Evolutionary conservation across 2,888 invertebrate species (phyloP).

Genomic region (Sphecodes monilicornis): DNA sequence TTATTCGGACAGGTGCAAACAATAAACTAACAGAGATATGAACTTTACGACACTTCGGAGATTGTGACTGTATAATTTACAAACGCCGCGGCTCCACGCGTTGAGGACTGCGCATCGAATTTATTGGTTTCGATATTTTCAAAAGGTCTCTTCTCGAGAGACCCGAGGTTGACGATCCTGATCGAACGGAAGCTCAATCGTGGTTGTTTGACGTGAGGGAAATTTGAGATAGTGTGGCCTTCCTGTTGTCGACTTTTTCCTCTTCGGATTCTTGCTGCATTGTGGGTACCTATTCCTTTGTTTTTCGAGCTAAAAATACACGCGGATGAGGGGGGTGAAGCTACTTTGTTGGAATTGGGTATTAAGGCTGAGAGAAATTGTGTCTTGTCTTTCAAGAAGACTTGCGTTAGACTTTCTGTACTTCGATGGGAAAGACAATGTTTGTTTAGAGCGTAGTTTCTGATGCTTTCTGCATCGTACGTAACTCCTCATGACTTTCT

Average conservation of each 20-base stretch:
- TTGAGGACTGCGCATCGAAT: neutral
- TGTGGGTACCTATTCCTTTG: neutral
- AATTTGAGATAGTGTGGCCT: constrained; percentile 80
- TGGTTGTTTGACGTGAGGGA: constrained; percentile 63
- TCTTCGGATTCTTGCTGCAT: neutral
- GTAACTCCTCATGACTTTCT: no score
- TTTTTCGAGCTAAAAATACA: neutral
- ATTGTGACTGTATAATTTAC: constrained; percentile 18
- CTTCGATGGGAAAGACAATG: no score
- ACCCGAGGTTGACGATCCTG: constrained; percentile 3
- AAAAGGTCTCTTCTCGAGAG: neutral
- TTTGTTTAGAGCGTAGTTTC: no score
- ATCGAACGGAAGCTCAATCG: constrained; percentile 56
- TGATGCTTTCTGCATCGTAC: no score
- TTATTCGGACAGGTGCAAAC: constrained; percentile 32
- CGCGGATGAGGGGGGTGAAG: neutral
- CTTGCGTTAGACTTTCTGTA: no score
- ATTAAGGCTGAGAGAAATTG: neutral
- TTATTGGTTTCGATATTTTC: neutral
- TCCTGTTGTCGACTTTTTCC: neutral
- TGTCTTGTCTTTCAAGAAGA: neutral
- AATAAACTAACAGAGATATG: constrained; percentile 17
- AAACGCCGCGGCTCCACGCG: neutral
- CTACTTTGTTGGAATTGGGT: neutral
- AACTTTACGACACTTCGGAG: constrained; percentile 5